Base-by-base conservation (phyloP, 2,797 vertebrate genomes). In the Urosaurus nigricauda region DNA sequence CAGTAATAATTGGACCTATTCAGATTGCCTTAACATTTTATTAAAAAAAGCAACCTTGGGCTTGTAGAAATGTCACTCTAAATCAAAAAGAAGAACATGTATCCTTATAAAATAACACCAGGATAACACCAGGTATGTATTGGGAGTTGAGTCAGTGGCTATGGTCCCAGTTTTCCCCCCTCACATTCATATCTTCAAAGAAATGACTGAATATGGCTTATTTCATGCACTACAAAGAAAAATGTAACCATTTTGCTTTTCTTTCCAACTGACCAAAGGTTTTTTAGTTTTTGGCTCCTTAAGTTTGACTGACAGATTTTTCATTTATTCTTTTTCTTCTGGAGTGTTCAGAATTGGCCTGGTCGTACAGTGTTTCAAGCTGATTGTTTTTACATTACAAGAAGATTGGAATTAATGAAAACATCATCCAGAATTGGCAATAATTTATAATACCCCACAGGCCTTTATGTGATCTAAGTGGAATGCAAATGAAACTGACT, bases 371-470 rank as follows among this genome's bases (percentile, higher is more conserved):
- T 78, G 37, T 85, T 79, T 81, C 56, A 51, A 73, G 43, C n/a
- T 86, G 87, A 90, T 85, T 90, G 68, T n/a, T 78, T 91, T 92
- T 89, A 84, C 87, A 68, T 68, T 89, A 71, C 35, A 86, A 68
- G 14, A 86, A 88, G 87, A 81, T 43, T 87, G 35, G 63, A 84
- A 71, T 90, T 84, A 87, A 89, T 83, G 58, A 90, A 91, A 90
- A 90, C 47, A 91, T 87, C 87, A 85, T 37, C 80, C 53, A 87
- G 80, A 89, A 85, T 74, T 89, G 58, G 51, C 87, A 74, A 83
- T 56, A 91, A 88, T 90, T 86, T 88, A 86, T 90, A 79, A 87
- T 87, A 83, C 56, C 70, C 12, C 29, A 73, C 75, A 81, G 86
- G 81, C 60, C 65, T 87, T 89, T 77, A 17, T 40, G 35, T 43